Conservation (phyloP, 2,113 vertebrate species). For the Telmatochromis brichardi region DNA sequence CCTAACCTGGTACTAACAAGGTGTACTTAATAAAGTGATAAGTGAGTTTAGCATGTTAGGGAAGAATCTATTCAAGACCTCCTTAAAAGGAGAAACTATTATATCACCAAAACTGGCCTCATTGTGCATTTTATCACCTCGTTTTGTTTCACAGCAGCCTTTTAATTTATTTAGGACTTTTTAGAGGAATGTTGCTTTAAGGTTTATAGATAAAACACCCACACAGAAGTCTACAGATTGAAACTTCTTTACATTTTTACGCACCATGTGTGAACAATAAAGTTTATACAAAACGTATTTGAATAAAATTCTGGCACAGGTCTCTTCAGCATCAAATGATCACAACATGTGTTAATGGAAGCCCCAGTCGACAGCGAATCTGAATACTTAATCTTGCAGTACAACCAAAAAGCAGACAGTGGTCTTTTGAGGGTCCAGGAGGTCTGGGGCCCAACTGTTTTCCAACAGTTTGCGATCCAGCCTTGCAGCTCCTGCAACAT, state of each 20-base stretch:
- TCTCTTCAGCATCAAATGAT: not conserved
- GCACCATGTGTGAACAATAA: not conserved
- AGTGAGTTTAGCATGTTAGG: not conserved
- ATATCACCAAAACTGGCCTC: not conserved
- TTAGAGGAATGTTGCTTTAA: not conserved
- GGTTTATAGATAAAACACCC: not conserved
- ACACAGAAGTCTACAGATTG: not conserved
- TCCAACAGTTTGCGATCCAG: not conserved
- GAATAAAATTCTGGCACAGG: not conserved
- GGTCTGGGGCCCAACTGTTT: not conserved
- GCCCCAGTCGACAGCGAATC: not conserved
- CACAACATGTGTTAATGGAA: not conserved
- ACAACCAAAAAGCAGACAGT: not conserved
- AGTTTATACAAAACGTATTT: fast-evolving
- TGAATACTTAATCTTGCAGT: not conserved
- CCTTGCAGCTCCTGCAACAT: not conserved
- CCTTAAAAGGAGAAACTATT: not conserved
- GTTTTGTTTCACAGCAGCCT: not conserved
- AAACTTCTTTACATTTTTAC: not conserved
- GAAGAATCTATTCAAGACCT: not conserved
- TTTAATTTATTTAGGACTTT: not conserved
- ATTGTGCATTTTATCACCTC: not conserved
- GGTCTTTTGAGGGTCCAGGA: not conserved
- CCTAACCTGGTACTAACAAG: not conserved
- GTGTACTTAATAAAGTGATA: not conserved